These are phyloP conservation scores for Ptycholaimellus sp. DNA, from an alignment of 2,888 invertebrate genomes.

Conservation along the genomic window DNA sequence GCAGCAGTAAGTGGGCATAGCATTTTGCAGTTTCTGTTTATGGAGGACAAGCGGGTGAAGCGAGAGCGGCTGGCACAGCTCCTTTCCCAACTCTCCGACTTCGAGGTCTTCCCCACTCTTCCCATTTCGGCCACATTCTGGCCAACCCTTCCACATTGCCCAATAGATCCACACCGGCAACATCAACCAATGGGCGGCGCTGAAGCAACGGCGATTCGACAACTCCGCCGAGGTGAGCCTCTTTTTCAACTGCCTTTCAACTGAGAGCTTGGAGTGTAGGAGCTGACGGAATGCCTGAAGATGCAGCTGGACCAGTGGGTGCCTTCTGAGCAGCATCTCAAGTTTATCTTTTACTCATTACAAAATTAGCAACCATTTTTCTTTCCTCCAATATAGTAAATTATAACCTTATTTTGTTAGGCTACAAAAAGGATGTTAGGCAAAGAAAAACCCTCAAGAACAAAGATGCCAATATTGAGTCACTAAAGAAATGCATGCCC, in stretches of 20 bases:
- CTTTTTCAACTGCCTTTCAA: too few species aligned
- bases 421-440: too few species aligned
- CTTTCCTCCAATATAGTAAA: too few species aligned
- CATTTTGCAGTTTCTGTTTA: not conserved
- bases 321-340: constrained; percentile 1
- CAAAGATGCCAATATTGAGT: too few species aligned
- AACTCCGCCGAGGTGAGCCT: constrained; percentile 22
- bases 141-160: constrained; percentile 15
- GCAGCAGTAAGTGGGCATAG: not conserved
- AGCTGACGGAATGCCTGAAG: constrained; percentile 20
- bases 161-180: constrained; percentile 25
- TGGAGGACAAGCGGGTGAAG: not conserved
- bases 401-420: too few species aligned
- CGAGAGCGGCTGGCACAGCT: not conserved
- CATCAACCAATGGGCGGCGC: constrained; percentile 20
- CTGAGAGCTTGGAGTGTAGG: too few species aligned
- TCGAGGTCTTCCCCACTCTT: too few species aligned
- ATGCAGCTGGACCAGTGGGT: constrained; percentile 17
- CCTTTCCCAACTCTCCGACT: too few species aligned
- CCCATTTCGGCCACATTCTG: constrained; percentile 2
- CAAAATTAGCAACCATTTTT: too few species aligned
- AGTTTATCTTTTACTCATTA: not conserved
- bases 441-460: too few species aligned
- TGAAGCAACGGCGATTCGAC: constrained; percentile 16
- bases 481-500: too few species aligned